Evolutionary conservation across 2,113 vertebrate genomes (phyloP).

Genomic region (Zosterops hypoxanthus): DNA sequence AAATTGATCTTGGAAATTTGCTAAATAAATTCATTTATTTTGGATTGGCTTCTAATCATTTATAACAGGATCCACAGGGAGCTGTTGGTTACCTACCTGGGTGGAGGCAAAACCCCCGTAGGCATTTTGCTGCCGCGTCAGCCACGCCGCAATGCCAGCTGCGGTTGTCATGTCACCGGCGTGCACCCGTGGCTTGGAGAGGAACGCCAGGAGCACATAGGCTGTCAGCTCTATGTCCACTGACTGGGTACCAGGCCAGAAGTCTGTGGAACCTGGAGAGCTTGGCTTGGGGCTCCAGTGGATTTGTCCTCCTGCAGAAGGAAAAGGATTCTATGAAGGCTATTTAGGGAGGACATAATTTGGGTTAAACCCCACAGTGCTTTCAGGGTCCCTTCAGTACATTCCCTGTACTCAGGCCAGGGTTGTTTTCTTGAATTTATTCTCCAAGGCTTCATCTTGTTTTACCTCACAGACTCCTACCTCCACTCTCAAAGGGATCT

Average conservation of each 20-base stretch:
- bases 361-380: not conserved
- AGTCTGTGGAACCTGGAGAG: slow-evolving; percentile 8
- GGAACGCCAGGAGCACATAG: slow-evolving; percentile 75
- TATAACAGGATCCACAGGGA: not conserved
- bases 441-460: not conserved
- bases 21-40: too few species aligned
- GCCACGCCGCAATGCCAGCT: slow-evolving; percentile 77
- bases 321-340: slow-evolving; percentile 64
- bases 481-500: not conserved
- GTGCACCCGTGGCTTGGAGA: slow-evolving; percentile 61
- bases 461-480: not conserved
- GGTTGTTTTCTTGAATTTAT: not conserved
- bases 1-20: too few species aligned
- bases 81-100: slow-evolving; percentile 83
- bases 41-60: too few species aligned
- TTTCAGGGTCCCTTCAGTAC: not conserved
- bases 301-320: slow-evolving; percentile 48
- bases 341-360: not conserved
- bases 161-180: slow-evolving; percentile 69
- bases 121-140: slow-evolving; percentile 79
- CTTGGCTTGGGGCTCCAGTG: slow-evolving; percentile 60
- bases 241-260: slow-evolving; percentile 34
- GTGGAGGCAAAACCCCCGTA: slow-evolving; percentile 86
- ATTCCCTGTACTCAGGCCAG: not conserved
- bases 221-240: slow-evolving; percentile 77